These are phyloP conservation scores for chimpanzee (Pan troglodytes) DNA, from an alignment of 2,113 vertebrate genomes.

Conservation along the genomic window DNA sequence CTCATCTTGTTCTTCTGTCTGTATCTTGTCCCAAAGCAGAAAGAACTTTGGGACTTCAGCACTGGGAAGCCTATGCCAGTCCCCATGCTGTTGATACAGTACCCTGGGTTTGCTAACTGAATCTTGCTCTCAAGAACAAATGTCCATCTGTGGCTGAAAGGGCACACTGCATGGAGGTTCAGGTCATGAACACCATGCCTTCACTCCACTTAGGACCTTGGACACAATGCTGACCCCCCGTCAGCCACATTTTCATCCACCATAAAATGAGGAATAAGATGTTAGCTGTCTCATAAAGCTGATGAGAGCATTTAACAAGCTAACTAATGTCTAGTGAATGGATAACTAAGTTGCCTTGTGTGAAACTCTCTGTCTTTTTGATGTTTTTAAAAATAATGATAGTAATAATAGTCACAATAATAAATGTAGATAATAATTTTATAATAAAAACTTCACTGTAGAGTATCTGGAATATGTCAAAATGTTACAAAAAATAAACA, in stretches of 20 bases:
- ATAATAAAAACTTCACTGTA: background rate
- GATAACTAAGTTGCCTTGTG: background rate
- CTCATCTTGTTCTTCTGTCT: background rate
- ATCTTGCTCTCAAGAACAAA: background rate
- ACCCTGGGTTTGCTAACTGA: background rate
- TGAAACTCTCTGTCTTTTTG: background rate
- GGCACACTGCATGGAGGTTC: background rate
- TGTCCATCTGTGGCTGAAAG: background rate
- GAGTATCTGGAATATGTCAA: background rate
- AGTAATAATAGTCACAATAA: background rate
- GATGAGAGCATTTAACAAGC: background rate
- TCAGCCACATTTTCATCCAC: background rate
- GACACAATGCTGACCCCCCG: background rate
- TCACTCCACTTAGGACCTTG: no score
- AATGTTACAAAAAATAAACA: conserved; percentile 2
- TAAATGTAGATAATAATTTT: background rate
- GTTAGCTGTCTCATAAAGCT: background rate
- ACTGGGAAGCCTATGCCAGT: background rate
- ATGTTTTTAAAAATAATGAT: background rate
- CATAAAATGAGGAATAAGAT: no score
- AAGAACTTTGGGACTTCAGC: background rate
- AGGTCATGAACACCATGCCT: background rate
- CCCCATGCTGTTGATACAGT: background rate
- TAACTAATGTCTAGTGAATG: no score
- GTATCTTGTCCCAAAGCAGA: background rate